Evolutionary conservation across 2,113 vertebrate genomes (phyloP), one percentile per base, ranked within the genome.

Genomic region (Pterocles burchelli): DNA sequence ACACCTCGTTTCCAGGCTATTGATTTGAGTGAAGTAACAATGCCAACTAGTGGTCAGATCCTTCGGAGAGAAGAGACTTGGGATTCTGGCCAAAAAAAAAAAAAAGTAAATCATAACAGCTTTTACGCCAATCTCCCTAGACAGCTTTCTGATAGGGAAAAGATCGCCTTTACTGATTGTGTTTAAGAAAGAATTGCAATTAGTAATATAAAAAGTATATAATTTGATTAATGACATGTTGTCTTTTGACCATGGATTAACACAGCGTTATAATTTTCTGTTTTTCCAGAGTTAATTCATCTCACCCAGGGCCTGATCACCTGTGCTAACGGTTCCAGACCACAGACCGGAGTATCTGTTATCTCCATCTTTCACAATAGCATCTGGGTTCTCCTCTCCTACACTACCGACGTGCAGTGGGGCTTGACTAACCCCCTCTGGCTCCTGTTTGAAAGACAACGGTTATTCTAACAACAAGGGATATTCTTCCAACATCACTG

Each of bases 11-110:
- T 16, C 49, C 75, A 85, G 49, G 14, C 8, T 29, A 13, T 11
- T 49, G 70, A 43, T 65, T 62, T 88, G 63, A 79, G 68, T 92
- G 93, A 95, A 83, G 85, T 75, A 89, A 93, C 57, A 75, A 80
- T 79, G 96, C 93, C 96, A 96, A 92, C 95, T 96, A 97, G 97
- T 46, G 93, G 92, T 88, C 75, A 90, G 61, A 73, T 18, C 7
- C 36, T 31, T 91, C 52, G 54, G 0, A 51, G 46, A 43, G 51
- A 58, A 52, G 33, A 78, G 18, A 65, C n/a, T n/a, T 16, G 6
- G 4, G 51, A 70, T 48, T 68, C 24, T 25, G n/a, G n/a, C 4
- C 7, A 29, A 55, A 41, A n/a, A 43, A 15, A 10, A 76, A 77
- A 89, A 93, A 88, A 28, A 11, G 10, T 9, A 58, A 78, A 79